phyloP scores from a whole-genome alignment of 2,888 invertebrate species.

The Gryllus longicercus region DNA sequence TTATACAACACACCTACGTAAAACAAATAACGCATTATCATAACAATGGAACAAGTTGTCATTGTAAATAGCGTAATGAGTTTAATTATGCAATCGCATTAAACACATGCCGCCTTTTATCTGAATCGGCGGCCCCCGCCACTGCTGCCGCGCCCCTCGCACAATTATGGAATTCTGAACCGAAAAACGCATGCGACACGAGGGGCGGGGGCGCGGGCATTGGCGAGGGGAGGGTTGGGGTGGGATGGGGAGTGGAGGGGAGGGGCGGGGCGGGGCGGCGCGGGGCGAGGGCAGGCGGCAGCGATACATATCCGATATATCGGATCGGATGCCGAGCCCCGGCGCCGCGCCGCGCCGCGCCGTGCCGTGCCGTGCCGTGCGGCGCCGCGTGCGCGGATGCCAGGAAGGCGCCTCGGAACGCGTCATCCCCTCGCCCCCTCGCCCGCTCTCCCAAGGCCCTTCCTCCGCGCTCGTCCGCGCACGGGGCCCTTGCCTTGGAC shows the following conservation, averaged over 20 bases:
- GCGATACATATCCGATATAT: conserved; percentile 5
- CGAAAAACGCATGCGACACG: background rate
- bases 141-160: background rate
- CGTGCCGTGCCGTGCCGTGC: no score
- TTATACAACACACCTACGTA: conserved; percentile 6
- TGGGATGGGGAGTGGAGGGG: background rate
- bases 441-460: no score
- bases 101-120: conserved; percentile 17
- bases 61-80: conserved; percentile 10
- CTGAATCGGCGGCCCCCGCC: background rate
- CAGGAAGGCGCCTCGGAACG: no score
- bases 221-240: background rate
- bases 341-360: background rate
- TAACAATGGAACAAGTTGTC: conserved; percentile 17
- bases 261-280: background rate
- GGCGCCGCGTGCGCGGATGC: no score
- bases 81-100: conserved; percentile 17
- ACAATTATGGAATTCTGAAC: background rate
- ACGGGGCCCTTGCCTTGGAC: no score
- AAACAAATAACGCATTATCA: conserved; percentile 11
- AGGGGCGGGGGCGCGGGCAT: background rate
- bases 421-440: no score
- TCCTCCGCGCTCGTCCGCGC: no score
- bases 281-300: background rate
- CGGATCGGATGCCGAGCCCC: conserved; percentile 6